Percentiles rank a stretch among this genome's conserved stretches.
Conservation (phyloP, 2,797 vertebrate genomes). For the Sebastes cheni region DNA sequence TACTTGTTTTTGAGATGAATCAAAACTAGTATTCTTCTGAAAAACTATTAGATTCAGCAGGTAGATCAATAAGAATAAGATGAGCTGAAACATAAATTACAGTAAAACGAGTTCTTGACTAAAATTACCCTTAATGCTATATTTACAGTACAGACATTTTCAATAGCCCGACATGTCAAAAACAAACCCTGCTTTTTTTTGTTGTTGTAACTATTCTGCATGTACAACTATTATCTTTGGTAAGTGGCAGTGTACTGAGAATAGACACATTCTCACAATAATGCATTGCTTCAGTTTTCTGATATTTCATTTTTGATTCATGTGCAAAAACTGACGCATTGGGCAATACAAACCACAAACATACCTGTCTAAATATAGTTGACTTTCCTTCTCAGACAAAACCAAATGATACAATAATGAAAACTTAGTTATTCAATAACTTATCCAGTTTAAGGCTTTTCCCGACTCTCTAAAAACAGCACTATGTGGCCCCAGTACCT, state of each 20-base stretch:
- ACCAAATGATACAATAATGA: background rate
- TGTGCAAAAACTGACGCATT: background rate
- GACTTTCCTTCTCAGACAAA: background rate
- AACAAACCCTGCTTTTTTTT: background rate
- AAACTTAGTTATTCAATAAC: background rate
- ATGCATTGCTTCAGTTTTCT: background rate
- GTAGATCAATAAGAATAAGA: background rate
- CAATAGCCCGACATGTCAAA: background rate
- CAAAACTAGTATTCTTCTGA: background rate
- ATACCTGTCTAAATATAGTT: background rate
- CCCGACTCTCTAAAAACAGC: background rate
- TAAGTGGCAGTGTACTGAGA: background rate
- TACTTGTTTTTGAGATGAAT: background rate
- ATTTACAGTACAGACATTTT: background rate
- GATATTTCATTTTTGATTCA: background rate
- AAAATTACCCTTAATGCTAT: background rate
- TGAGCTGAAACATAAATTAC: background rate
- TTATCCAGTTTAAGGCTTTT: conserved; percentile 27
- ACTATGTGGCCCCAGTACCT: background rate
- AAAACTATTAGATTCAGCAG: background rate
- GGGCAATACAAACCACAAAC: background rate
- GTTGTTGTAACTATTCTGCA: background rate
- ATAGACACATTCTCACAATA: background rate
- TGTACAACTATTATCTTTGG: conserved; percentile 15
- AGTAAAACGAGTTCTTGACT: background rate